Evolutionary conservation across 1,140 invertebrate genomes (phyloP).

Genomic region (Yoshiicerus persimilis): DNA sequence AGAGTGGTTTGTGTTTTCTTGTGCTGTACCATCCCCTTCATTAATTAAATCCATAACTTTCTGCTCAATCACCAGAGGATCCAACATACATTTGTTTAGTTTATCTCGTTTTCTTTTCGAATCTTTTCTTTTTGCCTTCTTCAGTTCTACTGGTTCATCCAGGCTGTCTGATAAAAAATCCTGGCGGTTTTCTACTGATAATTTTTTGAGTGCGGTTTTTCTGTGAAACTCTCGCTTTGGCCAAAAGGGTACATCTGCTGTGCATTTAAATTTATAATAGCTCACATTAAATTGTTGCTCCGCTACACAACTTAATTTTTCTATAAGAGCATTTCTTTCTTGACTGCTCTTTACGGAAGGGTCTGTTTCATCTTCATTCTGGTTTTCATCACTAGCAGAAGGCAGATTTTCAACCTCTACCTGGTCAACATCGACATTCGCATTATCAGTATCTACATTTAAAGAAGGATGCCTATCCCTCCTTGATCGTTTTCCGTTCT

Average conservation of each 20-base stretch:
- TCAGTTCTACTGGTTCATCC: neutral
- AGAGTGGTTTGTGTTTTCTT: neutral
- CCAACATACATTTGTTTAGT: neutral
- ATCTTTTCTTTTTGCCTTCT: neutral
- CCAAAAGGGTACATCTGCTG: neutral
- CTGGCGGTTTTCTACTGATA: neutral
- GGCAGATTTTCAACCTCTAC: neutral
- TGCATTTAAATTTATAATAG: neutral
- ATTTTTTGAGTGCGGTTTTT: neutral
- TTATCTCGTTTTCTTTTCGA: neutral
- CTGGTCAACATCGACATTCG: neutral
- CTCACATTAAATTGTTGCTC: neutral
- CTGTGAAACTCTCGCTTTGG: neutral
- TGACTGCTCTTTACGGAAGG: neutral
- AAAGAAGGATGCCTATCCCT: neutral
- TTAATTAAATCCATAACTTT: neutral
- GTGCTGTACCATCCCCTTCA: neutral
- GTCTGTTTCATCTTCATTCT: neutral
- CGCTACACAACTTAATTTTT: neutral
- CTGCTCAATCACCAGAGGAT: neutral
- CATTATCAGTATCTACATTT: neutral
- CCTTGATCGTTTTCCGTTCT: neutral
- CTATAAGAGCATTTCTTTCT: neutral
- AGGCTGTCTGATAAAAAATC: neutral
- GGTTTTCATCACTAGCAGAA: too few species aligned